These are phyloP conservation scores for Aleiodes leptofemur DNA, from an alignment of 2,888 invertebrate genomes.

Conservation along the genomic window DNA sequence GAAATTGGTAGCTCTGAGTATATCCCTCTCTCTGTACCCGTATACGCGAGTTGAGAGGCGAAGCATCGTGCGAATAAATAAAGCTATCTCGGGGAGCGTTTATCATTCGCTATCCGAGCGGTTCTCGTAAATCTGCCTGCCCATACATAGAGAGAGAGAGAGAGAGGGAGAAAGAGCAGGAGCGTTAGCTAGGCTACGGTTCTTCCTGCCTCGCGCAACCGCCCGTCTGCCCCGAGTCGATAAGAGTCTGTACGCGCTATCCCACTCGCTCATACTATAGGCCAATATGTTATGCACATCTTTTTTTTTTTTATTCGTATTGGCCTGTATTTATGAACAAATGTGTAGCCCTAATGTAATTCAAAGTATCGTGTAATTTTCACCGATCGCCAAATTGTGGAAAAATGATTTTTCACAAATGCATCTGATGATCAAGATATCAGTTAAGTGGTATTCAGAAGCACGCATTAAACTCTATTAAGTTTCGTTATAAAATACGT, in stretches of 20 bases:
- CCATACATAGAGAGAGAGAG: constrained; percentile 53
- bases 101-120: constrained; percentile 79
- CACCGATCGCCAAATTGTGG: constrained; percentile 20
- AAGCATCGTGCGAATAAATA: constrained; percentile 79
- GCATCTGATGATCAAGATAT: constrained; percentile 11
- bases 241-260: constrained; percentile 59
- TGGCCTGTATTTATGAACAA: neutral
- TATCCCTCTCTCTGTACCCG: constrained; percentile 1
- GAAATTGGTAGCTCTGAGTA: neutral
- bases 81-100: constrained; percentile 80
- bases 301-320: constrained; percentile 1
- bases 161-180: constrained; percentile 55
- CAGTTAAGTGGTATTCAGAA: constrained; percentile 11
- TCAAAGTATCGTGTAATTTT: constrained; percentile 17
- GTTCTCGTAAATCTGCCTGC: constrained; percentile 77
- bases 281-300: neutral
- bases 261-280: neutral
- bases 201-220: constrained; percentile 51
- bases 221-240: constrained; percentile 66
- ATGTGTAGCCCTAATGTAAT: constrained; percentile 1
- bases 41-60: constrained; percentile 38
- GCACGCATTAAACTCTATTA: constrained; percentile 24
- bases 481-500: constrained; percentile 19
- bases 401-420: neutral
- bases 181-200: constrained; percentile 47